Evolutionary conservation across 92 coral and sea anemone species (phyloP).

Genomic region (Actinostola sp.): DNA sequence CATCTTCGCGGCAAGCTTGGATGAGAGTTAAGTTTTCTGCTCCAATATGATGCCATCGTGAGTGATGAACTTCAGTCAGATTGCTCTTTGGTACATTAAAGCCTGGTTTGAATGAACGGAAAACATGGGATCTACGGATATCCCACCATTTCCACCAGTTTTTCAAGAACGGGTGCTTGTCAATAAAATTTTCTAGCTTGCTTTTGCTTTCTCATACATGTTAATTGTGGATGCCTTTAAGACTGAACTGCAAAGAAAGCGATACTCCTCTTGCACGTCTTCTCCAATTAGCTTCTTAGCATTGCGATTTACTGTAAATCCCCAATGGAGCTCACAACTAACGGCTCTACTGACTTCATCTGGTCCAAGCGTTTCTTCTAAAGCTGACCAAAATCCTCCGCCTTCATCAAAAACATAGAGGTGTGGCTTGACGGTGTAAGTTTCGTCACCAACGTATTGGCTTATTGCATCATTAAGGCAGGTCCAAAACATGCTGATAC

Average conservation of each 20-base stretch:
- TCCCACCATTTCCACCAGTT: slow-evolving; percentile 74
- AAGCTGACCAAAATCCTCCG: slow-evolving; percentile 64
- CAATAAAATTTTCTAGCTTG: slow-evolving; percentile 42
- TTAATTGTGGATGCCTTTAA: slow-evolving; percentile 43
- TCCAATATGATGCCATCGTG: slow-evolving; percentile 55
- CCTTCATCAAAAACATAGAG: slow-evolving; percentile 57
- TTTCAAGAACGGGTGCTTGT: slow-evolving; percentile 44
- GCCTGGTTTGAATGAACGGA: slow-evolving; percentile 59
- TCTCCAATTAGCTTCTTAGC: slow-evolving; percentile 67
- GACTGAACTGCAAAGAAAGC: slow-evolving; percentile 3
- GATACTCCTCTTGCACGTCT: slow-evolving; percentile 49
- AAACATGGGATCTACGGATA: slow-evolving; percentile 54
- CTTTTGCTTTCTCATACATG: slow-evolving; percentile 66
- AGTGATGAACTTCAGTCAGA: slow-evolving; percentile 60
- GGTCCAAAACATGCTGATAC: slow-evolving; percentile 53
- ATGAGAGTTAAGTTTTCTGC: slow-evolving; percentile 58
- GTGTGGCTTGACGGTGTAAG: slow-evolving; percentile 48
- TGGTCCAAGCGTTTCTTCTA: slow-evolving; percentile 46
- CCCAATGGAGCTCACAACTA: slow-evolving; percentile 66
- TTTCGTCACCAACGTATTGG: slow-evolving; percentile 31
- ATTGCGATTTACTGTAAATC: slow-evolving; percentile 60
- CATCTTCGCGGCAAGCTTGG: slow-evolving; percentile 57
- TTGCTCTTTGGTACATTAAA: slow-evolving; percentile 47
- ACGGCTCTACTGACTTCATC: slow-evolving; percentile 59
- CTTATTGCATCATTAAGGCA: slow-evolving; percentile 46